Base-by-base conservation (phyloP, 2,113 vertebrate species). In the Craseonycteris thonglongyai region DNA sequence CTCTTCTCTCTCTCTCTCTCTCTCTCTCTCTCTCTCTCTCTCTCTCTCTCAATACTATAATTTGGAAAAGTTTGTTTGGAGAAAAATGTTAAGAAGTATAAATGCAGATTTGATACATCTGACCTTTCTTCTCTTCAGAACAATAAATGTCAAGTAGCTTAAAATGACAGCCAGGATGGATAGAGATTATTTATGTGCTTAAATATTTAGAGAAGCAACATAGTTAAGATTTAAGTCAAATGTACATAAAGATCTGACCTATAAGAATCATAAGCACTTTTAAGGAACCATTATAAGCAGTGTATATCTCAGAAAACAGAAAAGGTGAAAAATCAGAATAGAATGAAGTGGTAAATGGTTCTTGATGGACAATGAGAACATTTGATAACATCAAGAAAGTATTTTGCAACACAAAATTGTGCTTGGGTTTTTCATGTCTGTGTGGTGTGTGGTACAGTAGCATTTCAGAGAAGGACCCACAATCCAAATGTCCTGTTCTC, bases 141-240 rank as follows among this genome's bases (percentile, higher is more conserved):
- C 97, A 98, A 98, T 97, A 98, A 98, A 98, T 98, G 98, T 98
- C 97, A 98, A 96, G 96, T 98, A 98, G 95, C 97, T 98, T 98
- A 98, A 97, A 98, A 97, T 98, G 98, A 98, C 98, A 98, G 96
- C 69, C 95, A 92, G 78, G 95, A 96, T 97, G 91, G 93, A 91
- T 97, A 92, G 90, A 95, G 92, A 94, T 98, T 98, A 98, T 98
- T 98, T 98, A 97, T 97, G 93, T 98, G 93, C 97, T 98, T 98
- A 98, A 98, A 98, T 98, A 98, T 98, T 98, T 98, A 98, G 97
- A 96, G 81, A 98, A 97, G 98, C 97, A 97, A 97, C 93, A 83
- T 95, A 89, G 96, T 98, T 98, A 98, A 91, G 94, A 96, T 74
- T 96, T 71, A 97, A 93, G 71, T 96, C 69, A 97, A 96, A 96